A percentile compares a stretch with the other conserved stretches of the same genome.
phyloP scores from a whole-genome alignment of 2,888 invertebrate genomes.

The Dasypogon diadema region DNA sequence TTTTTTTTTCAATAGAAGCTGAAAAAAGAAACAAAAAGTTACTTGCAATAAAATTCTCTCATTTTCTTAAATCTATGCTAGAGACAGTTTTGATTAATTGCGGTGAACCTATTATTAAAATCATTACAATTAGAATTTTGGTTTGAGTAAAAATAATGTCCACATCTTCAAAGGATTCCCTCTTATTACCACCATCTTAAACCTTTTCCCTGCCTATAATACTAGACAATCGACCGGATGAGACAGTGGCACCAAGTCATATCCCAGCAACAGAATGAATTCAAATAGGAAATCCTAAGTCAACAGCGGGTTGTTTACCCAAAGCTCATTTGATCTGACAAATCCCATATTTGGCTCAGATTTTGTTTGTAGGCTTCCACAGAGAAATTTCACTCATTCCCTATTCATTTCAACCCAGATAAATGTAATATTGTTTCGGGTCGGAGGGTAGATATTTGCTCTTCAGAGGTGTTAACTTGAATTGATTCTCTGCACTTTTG shows the following conservation, averaged over 20 bases:
- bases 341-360: slow-evolving; percentile 44
- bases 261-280: slow-evolving; percentile 24
- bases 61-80: too few relatives aligned
- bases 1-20: too few relatives aligned
- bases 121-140: too few relatives aligned
- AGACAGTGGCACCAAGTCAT: slow-evolving; percentile 20
- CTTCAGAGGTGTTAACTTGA: slow-evolving; percentile 38
- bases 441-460: background rate
- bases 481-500: slow-evolving; percentile 45
- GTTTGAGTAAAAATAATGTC: too few relatives aligned
- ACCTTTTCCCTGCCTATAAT: background rate
- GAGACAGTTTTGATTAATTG: too few relatives aligned
- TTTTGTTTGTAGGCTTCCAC: slow-evolving; percentile 28
- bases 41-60: too few relatives aligned
- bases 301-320: slow-evolving; percentile 29
- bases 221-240: background rate
- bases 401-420: slow-evolving; percentile 18
- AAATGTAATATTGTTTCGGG: slow-evolving; percentile 30
- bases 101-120: too few relatives aligned
- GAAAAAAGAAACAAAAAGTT: too few relatives aligned
- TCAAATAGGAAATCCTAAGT: slow-evolving; percentile 41
- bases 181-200: background rate
- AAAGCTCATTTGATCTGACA: slow-evolving; percentile 47
- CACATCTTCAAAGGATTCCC: background rate
- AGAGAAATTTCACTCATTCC: slow-evolving; percentile 10